Evolutionary conservation across 2,888 invertebrate species (phyloP).

Genomic region (Eupithecia tripunctaria): DNA sequence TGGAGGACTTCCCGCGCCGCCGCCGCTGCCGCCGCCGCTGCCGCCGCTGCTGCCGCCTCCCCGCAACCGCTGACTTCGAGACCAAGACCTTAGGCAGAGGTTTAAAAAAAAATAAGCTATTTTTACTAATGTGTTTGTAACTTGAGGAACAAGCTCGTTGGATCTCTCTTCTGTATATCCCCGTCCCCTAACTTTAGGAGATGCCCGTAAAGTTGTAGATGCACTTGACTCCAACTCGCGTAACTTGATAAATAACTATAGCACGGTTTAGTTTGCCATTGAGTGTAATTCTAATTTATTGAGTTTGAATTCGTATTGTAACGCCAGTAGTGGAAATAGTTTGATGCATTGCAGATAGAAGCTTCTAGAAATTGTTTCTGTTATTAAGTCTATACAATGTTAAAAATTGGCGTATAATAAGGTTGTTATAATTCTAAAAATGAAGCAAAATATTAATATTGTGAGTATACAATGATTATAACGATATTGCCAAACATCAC

Average conservation of each 20-base stretch:
- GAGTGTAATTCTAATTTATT: conserved; percentile 39
- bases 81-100: neutral
- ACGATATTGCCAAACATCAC: too few species aligned
- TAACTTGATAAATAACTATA: conserved; percentile 48
- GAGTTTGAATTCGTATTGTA: conserved; percentile 19
- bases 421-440: neutral
- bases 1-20: too few species aligned
- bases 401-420: too few species aligned
- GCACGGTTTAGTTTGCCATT: conserved; percentile 36
- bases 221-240: conserved; percentile 45
- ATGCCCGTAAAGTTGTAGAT: conserved; percentile 43
- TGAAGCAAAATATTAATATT: too few species aligned
- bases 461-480: too few species aligned
- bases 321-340: neutral
- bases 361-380: neutral
- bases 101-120: neutral
- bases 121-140: neutral
- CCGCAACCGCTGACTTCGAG: too few species aligned
- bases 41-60: too few species aligned
- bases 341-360: neutral
- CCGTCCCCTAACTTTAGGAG: conserved; percentile 36
- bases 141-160: conserved; percentile 9
- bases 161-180: neutral
- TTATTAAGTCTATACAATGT: too few species aligned
- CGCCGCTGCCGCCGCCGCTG: too few species aligned